Base-by-base conservation (phyloP, 1,140 invertebrate genomes). In the Saccostrea cuccullata region DNA sequence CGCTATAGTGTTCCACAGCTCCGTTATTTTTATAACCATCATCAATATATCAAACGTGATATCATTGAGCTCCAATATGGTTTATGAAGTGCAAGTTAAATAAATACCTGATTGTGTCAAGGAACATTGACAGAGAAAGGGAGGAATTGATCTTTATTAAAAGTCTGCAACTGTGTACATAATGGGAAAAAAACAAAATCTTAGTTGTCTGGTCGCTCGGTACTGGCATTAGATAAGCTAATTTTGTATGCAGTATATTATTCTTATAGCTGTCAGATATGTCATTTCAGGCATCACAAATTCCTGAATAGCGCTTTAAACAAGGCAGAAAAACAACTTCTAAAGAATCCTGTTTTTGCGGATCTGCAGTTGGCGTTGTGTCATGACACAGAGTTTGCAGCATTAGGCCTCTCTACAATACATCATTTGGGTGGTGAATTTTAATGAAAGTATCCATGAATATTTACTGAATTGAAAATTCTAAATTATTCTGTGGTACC, bases 21-120 rank as follows among this genome's bases (percentile, higher is more conserved):
- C 26, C 23, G 26, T 11, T 77, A 77, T 77, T 77, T 77, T 77
- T 77, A 77, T 77, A 40, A n/a, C 36, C 70, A 77, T 77, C 70
- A 77, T 77, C 70, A 77, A 77, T 77, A 47, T 6, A 77, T 77
- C 70, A 23, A 36, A 77, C 30, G 30, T 30, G 30, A 77, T 77
- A 77, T 77, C 70, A 77, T 77, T 77, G 70, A 77, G 70, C 70
- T 30, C 70, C 26, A 15, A 30, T 77, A 77, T 36, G 70, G 70
- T 77, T 77, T 77, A 77, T 77, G 70, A 77, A 77, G 70, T 77
- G 70, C 70, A 77, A 77, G 70, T 77, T 77, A 77, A 77, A 77
- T 36, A 77, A 77, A 77, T 36, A 77, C 70, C 70, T 77, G 70
- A 30, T 30, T 77, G 30, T 26, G 26, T 77, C 70, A 77, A 15